These are phyloP conservation scores for Scleropages formosus DNA, from an alignment of 2,797 vertebrate species.

Conservation along the genomic window DNA sequence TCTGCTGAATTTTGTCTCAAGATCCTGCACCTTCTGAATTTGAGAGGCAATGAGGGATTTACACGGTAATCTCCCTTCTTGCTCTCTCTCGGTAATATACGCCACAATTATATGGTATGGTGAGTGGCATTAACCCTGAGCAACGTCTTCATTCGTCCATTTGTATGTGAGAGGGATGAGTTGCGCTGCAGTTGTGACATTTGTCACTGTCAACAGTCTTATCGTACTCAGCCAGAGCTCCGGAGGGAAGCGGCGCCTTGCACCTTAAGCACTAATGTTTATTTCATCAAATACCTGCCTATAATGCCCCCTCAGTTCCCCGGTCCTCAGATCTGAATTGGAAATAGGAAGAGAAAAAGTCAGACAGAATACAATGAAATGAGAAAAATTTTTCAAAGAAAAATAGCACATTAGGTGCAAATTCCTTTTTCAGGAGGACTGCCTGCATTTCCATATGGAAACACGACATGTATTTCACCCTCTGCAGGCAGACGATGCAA, in stretches of 20 bases:
- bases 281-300: conserved; percentile 40
- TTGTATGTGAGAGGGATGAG: conserved; percentile 24
- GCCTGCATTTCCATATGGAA: too few species aligned
- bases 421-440: not conserved
- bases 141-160: conserved; percentile 36
- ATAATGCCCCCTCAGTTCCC: conserved; percentile 30
- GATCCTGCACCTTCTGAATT: not conserved
- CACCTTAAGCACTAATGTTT: conserved; percentile 37
- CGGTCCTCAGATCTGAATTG: not conserved
- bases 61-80: not conserved
- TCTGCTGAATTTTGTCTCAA: not conserved
- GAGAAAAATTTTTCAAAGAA: conserved; percentile 23
- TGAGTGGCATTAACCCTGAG: conserved; percentile 21
- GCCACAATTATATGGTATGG: not conserved
- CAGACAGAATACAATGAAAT: conserved; percentile 24
- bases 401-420: conserved; percentile 7
- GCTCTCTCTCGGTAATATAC: not conserved
- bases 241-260: conserved; percentile 36
- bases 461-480: too few species aligned
- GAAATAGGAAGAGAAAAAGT: not conserved
- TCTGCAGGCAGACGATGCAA: too few species aligned
- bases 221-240: conserved; percentile 43
- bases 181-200: conserved; percentile 40
- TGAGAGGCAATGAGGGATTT: not conserved
- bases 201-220: conserved; percentile 40